Evolutionary conservation across 2,113 vertebrate species (phyloP).

Genomic region (Neolamprologus toae): DNA sequence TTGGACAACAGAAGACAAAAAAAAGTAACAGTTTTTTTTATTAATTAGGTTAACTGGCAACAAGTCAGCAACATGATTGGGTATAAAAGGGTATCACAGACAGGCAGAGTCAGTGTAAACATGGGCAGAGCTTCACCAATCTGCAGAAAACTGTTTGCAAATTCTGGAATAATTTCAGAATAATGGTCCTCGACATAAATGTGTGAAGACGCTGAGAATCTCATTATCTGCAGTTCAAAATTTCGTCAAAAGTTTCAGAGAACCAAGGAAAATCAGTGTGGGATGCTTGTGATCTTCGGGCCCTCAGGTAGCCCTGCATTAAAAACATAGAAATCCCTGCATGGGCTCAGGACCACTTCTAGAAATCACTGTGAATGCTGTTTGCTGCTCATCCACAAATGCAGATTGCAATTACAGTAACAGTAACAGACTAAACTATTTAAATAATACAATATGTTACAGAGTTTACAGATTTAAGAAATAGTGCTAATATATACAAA

Average conservation of each 20-base stretch:
- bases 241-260: background rate
- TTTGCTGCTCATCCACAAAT: background rate
- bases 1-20: background rate
- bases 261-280: accelerated
- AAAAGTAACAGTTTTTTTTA: background rate
- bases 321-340: background rate
- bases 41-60: background rate
- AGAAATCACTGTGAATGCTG: background rate
- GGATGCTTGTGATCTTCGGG: background rate
- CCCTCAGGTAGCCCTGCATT: background rate
- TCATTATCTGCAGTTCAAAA: accelerated
- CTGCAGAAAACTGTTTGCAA: background rate
- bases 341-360: background rate
- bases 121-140: background rate
- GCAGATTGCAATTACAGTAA: background rate
- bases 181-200: background rate
- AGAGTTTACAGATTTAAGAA: background rate
- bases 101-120: background rate
- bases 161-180: background rate
- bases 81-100: background rate
- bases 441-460: background rate
- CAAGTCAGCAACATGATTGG: background rate
- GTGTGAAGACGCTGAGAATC: background rate
- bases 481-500: accelerated
- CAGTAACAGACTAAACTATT: too few relatives aligned